These are phyloP conservation scores for Platycercus adscitus DNA, from an alignment of 2,113 vertebrate species.

Conservation along the genomic window DNA sequence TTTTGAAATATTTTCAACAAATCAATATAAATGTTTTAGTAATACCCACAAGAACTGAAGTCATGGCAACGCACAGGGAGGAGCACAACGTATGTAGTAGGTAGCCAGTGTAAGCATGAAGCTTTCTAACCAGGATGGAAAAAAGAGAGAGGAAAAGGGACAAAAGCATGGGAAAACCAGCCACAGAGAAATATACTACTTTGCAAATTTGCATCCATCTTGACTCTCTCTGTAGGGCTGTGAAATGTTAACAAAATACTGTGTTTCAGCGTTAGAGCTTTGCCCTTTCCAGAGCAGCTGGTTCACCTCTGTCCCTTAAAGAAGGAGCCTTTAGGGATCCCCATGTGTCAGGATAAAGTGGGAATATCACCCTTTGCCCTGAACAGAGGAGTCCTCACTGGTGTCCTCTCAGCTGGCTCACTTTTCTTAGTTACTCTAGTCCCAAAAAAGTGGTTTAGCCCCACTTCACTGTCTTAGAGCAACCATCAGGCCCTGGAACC, in stretches of 20 bases:
- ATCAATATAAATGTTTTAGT: neutral
- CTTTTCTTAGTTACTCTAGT: neutral
- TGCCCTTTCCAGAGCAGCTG: neutral
- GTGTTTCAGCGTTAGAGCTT: neutral
- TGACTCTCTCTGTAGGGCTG: neutral
- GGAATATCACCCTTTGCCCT: neutral
- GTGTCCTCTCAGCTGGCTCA: neutral
- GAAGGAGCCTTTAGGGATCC: neutral
- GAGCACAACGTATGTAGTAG: neutral
- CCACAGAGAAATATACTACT: neutral
- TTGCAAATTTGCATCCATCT: neutral
- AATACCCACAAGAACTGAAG: neutral
- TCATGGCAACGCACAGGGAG: fast-evolving
- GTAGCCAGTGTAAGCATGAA: fast-evolving
- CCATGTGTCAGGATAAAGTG: neutral
- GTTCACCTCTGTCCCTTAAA: neutral
- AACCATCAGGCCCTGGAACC: neutral
- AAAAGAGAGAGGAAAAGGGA: neutral
- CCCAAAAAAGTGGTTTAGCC: neutral
- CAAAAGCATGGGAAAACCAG: neutral
- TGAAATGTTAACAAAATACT: neutral
- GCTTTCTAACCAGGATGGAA: neutral
- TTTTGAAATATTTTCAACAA: neutral
- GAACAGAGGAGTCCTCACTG: no score
- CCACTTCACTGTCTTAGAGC: neutral